Conservation (phyloP, 2,797 vertebrate genomes). For the Novumbra hubbsi region DNA sequence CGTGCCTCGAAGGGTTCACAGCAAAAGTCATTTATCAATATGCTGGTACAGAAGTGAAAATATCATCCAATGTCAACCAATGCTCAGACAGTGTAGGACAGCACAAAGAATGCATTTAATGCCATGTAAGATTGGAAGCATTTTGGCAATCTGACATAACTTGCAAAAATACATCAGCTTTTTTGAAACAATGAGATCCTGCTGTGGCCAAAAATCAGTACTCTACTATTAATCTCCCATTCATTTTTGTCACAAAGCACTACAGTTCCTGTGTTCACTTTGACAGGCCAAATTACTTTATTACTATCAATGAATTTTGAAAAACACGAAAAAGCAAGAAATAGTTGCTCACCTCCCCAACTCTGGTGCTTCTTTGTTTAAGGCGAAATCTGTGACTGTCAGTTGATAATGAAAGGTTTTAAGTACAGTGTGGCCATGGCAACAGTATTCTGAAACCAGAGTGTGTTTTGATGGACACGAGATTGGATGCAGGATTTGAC, state of each 20-base stretch:
- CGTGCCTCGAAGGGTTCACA: constrained; percentile 30
- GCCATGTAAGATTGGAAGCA: background rate
- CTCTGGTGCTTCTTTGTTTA: background rate
- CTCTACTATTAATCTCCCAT: background rate
- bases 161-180: background rate
- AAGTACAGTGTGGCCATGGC: constrained; percentile 5
- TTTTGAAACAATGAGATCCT: background rate
- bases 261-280: background rate
- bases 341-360: background rate
- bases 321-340: background rate
- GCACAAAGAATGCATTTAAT: background rate
- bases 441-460: constrained; percentile 4
- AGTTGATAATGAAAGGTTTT: background rate
- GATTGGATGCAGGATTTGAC: background rate
- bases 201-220: background rate
- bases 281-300: background rate
- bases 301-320: background rate
- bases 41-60: background rate
- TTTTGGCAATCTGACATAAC: background rate
- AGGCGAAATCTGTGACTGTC: background rate
- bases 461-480: background rate
- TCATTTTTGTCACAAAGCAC: background rate
- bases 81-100: background rate
- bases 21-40: background rate
- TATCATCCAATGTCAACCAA: background rate